Conservation (phyloP, 1,140 invertebrate species). For the Hirudo medicinalis region DNA sequence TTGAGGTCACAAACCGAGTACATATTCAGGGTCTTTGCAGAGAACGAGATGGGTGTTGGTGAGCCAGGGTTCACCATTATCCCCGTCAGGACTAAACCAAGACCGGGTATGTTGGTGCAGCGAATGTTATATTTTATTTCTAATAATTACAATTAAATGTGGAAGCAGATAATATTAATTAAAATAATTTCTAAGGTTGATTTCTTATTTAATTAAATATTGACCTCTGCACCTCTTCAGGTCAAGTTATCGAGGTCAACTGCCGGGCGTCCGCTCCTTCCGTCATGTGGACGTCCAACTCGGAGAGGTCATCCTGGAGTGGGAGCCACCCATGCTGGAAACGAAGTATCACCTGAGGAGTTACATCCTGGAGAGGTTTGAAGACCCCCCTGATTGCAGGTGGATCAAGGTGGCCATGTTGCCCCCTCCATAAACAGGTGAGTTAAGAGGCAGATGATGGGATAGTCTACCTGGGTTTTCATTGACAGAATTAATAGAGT, state of each 20-base stretch:
- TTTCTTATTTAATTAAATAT: background rate
- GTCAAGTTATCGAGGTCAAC: background rate
- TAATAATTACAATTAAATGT: background rate
- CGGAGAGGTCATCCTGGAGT: slow-evolving; percentile 81
- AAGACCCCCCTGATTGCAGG: slow-evolving; percentile 5
- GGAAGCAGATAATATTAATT: background rate
- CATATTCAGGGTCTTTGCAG: slow-evolving; percentile 71
- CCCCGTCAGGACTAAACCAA: slow-evolving; percentile 2
- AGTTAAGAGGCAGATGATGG: background rate
- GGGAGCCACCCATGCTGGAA: slow-evolving; percentile 61
- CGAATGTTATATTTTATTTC: background rate
- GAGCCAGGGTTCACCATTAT: slow-evolving; percentile 27
- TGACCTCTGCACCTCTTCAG: background rate
- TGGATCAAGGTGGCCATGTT: slow-evolving; percentile 11
- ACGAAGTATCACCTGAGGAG: slow-evolving; percentile 12
- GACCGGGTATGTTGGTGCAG: background rate
- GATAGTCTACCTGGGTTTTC: too few relatives aligned
- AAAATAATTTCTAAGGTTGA: too few relatives aligned
- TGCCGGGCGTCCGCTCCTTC: slow-evolving; percentile 10
- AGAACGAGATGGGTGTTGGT: slow-evolving; percentile 70
- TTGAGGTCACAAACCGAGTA: slow-evolving; percentile 38
- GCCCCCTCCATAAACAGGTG: slow-evolving; percentile 7
- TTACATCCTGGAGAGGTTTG: slow-evolving; percentile 20
- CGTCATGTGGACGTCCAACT: slow-evolving; percentile 72
- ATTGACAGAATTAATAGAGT: too few relatives aligned